Base-by-base conservation (phyloP, 2,113 vertebrate species). In the Ophiodon elongatus region DNA sequence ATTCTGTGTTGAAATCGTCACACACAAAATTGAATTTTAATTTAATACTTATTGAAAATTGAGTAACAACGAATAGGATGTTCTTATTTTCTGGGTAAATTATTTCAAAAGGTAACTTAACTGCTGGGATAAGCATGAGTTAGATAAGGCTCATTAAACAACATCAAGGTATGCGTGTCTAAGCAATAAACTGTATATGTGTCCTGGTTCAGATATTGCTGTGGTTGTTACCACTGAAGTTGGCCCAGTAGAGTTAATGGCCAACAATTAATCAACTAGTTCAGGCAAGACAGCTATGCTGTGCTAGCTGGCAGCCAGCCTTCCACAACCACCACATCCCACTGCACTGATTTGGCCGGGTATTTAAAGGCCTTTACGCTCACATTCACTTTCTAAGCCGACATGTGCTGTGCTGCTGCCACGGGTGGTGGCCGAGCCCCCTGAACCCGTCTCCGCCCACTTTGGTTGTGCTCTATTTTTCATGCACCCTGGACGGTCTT, bases 341-440 rank as follows among this genome's bases (percentile, higher is more conserved):
- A 19, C 57, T 79, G 70, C 29, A 66, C 37, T 41, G 65, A 72
- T 39, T 62, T 73, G 66, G 66, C 19, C 27, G 57, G 77, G 80
- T 82, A 90, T 89, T 90, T 87, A 90, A 85, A 87, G 71, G 27
- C 62, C 59, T 59, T 82, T 66, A 73, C 8, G 2, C 72, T 76
- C 73, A 70, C 66, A 13, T 69, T 85, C 75, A 68, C 54, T 57
- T 73, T 21, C 39, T 25, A 29, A 14, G 11, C 73, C 68, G 33
- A 80, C 77, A 47, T 82, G 69, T 82, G 85, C 15, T 80, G 27
- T 25, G 67, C 70, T 78, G 77, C 80, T 72, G 45, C 62, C 23
- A 50, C 15, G 17, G 6, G n/a, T 23, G 50, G 33, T 43, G 56
- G 64, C 67, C 15, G 15, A 80, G 73, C 50, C 70, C 50, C 57